Evolutionary conservation across 92 coral and sea anemone genomes (phyloP), one percentile per base, ranked within the genome.

Genomic region (Desmophyllum pertusum): DNA sequence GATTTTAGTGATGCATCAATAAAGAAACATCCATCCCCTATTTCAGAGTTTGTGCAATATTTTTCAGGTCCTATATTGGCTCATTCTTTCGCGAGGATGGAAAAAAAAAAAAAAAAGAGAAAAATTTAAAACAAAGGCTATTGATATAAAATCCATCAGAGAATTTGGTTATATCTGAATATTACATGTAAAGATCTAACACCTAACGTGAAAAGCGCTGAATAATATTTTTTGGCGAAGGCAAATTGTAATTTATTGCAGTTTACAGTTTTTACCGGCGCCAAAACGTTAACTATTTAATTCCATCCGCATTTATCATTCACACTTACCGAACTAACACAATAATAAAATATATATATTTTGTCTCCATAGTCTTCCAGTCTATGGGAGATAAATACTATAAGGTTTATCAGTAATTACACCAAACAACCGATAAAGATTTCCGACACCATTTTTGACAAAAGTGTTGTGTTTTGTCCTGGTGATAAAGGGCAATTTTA

Each of bases 301-400:
- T 48, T 13, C 17, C 21, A 48, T 48, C 53, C 1, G 1, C 19
- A 21, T 48, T 48, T 48, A 48, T 48, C 53, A 13, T 14, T 48
- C 6, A 2, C 0, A 10, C 53, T 48, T 48, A 10, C 33, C 6
- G 25, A 59, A 59, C 65, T 59, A 33, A 59, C 35, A 59, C 6
- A 59, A 59, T 55, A 55, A 59, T 0, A 29, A 59, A 1, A 59
- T 25, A 48, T 14, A 48, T 7, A 27, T 59, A 27, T 59, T 33
- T 29, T 59, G 4, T 15, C 65, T 59, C 4, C n/a, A 45, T 72
- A 72, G 77, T 3, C 77, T 35, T 72, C 50, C 55, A 72, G 77
- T 72, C 77, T 72, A 25, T 43, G 19, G 18, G 77, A 72, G 57
- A 45, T 41, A 25, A 4, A 72, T 50, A 13, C 30, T 23, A 3